These are phyloP conservation scores for Apis laboriosa DNA, from an alignment of 1,140 invertebrate genomes.

Conservation along the genomic window DNA sequence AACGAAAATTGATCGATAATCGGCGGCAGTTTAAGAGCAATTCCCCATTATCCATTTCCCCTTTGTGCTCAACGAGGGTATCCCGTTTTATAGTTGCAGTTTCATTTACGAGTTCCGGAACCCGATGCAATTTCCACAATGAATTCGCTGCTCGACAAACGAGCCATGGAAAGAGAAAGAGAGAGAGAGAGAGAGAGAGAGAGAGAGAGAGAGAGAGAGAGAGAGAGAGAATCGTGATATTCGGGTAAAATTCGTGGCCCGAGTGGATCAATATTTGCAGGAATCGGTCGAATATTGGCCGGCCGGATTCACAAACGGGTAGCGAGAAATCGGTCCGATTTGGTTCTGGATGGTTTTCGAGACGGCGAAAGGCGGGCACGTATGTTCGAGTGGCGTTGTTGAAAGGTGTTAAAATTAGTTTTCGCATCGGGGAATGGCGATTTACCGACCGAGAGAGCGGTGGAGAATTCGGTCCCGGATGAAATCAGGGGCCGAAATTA, in stretches of 20 bases:
- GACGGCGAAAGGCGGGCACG: too few relatives aligned
- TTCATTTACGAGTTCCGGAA: background rate
- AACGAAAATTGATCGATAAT: background rate
- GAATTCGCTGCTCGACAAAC: background rate
- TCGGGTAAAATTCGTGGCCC: too few relatives aligned
- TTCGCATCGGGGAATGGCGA: background rate
- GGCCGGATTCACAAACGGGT: background rate
- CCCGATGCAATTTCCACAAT: background rate
- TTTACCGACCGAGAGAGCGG: background rate
- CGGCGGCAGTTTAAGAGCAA: background rate
- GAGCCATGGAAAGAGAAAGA: background rate
- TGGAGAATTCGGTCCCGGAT: background rate
- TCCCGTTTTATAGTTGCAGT: background rate
- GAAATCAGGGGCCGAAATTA: slow-evolving; percentile 13
- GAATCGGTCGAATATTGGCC: background rate
- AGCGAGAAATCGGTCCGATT: too few relatives aligned
- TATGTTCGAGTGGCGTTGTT: background rate
- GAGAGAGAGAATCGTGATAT: too few relatives aligned
- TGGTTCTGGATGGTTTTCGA: too few relatives aligned
- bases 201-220: too few relatives aligned
- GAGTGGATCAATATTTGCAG: background rate
- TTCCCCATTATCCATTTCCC: background rate
- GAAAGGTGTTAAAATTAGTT: slow-evolving; percentile 20
- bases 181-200: too few relatives aligned
- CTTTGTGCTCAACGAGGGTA: background rate